Conservation (phyloP, 1,140 invertebrate genomes). For the Coelopa frigida region DNA sequence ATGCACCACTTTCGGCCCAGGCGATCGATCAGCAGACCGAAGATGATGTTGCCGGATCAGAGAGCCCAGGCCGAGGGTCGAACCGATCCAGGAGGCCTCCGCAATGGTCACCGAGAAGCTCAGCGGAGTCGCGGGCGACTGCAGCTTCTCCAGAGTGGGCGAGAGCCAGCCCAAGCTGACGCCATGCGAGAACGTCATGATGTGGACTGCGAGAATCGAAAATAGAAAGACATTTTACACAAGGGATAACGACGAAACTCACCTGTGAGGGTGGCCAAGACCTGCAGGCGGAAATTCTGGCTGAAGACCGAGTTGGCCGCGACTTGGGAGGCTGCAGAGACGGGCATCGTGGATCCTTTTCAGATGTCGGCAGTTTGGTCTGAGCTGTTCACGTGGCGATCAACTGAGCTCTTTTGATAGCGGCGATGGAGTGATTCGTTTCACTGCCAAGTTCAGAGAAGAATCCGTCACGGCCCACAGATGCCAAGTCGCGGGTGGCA, state of each 20-base stretch:
- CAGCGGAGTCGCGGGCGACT: slow-evolving; percentile 23
- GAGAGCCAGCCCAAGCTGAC: slow-evolving; percentile 47
- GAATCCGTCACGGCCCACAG: too few species aligned
- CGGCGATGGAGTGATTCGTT: too few species aligned
- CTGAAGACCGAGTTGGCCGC: slow-evolving; percentile 29
- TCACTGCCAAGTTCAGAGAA: too few species aligned
- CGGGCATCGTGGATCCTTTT: too few species aligned
- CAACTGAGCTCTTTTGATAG: too few species aligned
- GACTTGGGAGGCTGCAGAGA: too few species aligned
- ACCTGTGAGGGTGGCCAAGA: slow-evolving; percentile 33
- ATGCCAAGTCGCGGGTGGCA: too few species aligned
- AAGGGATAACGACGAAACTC: too few species aligned
- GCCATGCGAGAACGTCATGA: slow-evolving; percentile 46
- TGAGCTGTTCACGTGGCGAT: too few species aligned
- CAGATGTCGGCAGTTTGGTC: too few species aligned
- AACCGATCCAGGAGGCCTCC: slow-evolving; percentile 42
- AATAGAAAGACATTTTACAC: background rate
- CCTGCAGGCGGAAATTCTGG: slow-evolving; percentile 25
- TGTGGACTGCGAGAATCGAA: slow-evolving; percentile 32
- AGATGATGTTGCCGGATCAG: slow-evolving; percentile 33
- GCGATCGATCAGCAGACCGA: slow-evolving; percentile 38
- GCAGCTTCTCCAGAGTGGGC: slow-evolving; percentile 32
- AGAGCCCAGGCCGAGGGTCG: slow-evolving; percentile 33
- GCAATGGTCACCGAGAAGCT: slow-evolving; percentile 24
- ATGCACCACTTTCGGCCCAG: slow-evolving; percentile 46